These are phyloP conservation scores for Suricata suricatta DNA, from an alignment of 2,113 vertebrate genomes.

Conservation along the genomic window DNA sequence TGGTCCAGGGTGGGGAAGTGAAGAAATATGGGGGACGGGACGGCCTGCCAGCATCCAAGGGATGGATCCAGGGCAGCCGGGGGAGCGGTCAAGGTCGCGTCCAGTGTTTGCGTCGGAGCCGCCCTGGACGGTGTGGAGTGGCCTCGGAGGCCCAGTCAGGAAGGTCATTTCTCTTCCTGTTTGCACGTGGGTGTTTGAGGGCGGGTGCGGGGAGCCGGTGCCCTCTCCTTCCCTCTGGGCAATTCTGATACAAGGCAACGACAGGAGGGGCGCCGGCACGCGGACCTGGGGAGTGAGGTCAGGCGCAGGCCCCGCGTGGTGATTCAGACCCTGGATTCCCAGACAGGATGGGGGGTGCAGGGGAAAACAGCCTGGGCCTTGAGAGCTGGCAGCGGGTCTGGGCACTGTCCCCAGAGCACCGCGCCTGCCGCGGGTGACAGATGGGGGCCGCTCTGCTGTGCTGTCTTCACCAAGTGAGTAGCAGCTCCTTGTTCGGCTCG, in stretches of 20 bases:
- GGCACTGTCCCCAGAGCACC: neutral
- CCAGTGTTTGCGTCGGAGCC: neutral
- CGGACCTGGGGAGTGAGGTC: neutral
- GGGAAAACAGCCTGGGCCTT: neutral
- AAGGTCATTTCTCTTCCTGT: neutral
- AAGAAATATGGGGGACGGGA: neutral
- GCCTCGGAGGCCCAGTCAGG: neutral
- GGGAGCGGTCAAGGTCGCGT: neutral
- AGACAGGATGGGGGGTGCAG: neutral
- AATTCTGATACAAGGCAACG: neutral
- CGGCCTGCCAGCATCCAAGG: fast-evolving
- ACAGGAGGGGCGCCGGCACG: neutral
- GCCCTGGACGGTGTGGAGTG: slow-evolving; percentile 58
- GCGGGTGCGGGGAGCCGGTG: neutral
- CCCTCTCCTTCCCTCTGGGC: neutral
- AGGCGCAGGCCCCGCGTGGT: neutral
- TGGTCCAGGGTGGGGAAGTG: neutral
- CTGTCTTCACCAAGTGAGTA: slow-evolving; percentile 46
- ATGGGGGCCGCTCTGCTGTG: slow-evolving; percentile 64
- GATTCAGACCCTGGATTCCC: neutral
- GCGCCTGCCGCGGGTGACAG: slow-evolving; percentile 45
- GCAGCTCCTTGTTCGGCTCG: neutral
- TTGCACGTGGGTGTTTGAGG: neutral
- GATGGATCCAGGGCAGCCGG: neutral
- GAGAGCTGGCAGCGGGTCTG: neutral